A percentile compares a stretch with the other conserved stretches of the same genome.
Conservation (phyloP, 2,888 invertebrate species). For the Cantharis nigra region DNA sequence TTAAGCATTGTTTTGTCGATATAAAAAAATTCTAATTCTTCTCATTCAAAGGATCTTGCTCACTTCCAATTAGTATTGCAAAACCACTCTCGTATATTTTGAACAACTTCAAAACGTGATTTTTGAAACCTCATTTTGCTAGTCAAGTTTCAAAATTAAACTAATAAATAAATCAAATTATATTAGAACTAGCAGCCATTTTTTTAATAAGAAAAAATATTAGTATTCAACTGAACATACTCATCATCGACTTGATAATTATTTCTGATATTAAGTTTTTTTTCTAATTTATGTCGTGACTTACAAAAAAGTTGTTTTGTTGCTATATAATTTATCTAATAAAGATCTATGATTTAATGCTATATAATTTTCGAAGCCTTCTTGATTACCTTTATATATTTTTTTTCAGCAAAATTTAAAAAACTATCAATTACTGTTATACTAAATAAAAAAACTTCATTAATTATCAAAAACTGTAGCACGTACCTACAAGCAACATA, state of each 20-base stretch:
- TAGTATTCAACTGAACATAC: background rate
- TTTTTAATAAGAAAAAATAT: background rate
- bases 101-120: background rate
- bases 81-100: background rate
- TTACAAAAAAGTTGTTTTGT: background rate
- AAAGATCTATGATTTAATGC: conserved; percentile 2
- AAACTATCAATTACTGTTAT: background rate
- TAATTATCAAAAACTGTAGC: background rate
- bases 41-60: background rate
- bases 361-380: background rate
- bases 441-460: background rate
- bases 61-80: background rate
- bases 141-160: background rate
- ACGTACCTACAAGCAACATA: background rate
- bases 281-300: background rate
- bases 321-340: background rate
- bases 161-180: background rate
- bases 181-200: background rate
- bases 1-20: background rate
- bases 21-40: background rate
- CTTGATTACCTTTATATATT: background rate
- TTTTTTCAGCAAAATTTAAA: background rate
- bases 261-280: background rate
- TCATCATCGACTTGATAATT: background rate
- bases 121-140: background rate